Conservation (phyloP, 2,113 vertebrate species). For the Zingel zingel region DNA sequence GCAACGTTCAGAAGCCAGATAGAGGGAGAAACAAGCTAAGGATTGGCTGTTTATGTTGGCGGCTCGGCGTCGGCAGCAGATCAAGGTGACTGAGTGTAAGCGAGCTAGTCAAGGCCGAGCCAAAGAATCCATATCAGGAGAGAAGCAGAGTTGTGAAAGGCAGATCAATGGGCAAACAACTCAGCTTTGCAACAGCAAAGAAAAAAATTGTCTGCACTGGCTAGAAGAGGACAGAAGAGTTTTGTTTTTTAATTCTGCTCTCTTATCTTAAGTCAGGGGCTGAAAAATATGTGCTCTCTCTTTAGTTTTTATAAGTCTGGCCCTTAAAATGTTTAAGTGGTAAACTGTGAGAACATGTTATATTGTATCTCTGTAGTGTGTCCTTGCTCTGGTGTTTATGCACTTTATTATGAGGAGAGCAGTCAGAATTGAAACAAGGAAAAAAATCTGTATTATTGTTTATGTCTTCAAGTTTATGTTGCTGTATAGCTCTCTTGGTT, state of each 20-base stretch:
- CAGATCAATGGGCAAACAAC: constrained; percentile 69
- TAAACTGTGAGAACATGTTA: constrained; percentile 9
- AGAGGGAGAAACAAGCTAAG: constrained; percentile 16
- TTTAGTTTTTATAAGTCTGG: background rate
- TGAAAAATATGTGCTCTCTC: background rate
- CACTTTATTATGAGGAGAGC: constrained; percentile 5
- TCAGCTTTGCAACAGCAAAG: constrained; percentile 25
- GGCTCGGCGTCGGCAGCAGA: constrained; percentile 44
- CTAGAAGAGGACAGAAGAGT: constrained; percentile 13
- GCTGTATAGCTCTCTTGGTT: background rate
- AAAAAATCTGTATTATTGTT: constrained; percentile 1
- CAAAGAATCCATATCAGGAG: constrained; percentile 66
- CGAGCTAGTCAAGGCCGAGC: constrained; percentile 62
- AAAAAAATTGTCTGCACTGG: constrained; percentile 27
- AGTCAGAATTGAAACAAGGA: constrained; percentile 14
- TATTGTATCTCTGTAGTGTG: background rate
- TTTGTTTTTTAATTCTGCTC: background rate
- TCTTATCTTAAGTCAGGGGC: background rate
- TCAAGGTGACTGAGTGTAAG: constrained; percentile 57
- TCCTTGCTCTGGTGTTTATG: constrained; percentile 6
- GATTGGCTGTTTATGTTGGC: constrained; percentile 48
- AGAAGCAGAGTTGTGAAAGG: constrained; percentile 53
- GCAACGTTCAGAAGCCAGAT: background rate
- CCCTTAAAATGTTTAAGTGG: constrained; percentile 23
- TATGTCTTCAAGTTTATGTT: background rate